Conservation (phyloP, 2,888 invertebrate species). For the Hyalella azteca region DNA sequence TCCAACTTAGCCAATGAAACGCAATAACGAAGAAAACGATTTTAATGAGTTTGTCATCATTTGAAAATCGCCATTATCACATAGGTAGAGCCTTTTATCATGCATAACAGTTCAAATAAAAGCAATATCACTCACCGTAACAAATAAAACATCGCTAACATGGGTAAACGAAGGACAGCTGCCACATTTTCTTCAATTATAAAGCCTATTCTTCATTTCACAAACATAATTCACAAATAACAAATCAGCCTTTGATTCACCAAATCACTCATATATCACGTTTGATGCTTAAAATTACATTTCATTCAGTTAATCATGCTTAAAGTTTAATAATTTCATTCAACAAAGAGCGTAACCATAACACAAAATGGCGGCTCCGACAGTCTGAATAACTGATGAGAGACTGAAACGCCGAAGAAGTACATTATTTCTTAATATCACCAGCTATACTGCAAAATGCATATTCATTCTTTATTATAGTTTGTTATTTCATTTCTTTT, state of each 20-base stretch:
- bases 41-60: no score
- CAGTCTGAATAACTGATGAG: slow-evolving; percentile 19
- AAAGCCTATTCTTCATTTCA: neutral
- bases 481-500: no score
- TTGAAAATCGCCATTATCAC: no score
- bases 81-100: no score
- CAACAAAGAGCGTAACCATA: slow-evolving; percentile 42
- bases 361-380: slow-evolving; percentile 45
- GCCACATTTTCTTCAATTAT: neutral
- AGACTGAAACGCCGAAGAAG: neutral
- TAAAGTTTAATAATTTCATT: slow-evolving; percentile 32
- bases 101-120: neutral
- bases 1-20: neutral
- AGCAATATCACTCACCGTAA: slow-evolving; percentile 25
- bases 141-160: slow-evolving; percentile 30
- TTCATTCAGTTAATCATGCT: neutral
- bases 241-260: neutral
- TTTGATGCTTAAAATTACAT: neutral
- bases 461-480: neutral
- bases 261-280: neutral
- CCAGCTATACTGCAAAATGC: neutral
- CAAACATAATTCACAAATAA: neutral
- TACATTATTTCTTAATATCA: neutral
- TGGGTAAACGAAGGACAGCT: slow-evolving; percentile 11
- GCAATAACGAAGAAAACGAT: no score